A percentile compares a stretch with the other conserved stretches of the same genome.
These are phyloP conservation scores for Carettochelys insculpta DNA, from an alignment of 2,113 vertebrate genomes.

Conservation along the genomic window DNA sequence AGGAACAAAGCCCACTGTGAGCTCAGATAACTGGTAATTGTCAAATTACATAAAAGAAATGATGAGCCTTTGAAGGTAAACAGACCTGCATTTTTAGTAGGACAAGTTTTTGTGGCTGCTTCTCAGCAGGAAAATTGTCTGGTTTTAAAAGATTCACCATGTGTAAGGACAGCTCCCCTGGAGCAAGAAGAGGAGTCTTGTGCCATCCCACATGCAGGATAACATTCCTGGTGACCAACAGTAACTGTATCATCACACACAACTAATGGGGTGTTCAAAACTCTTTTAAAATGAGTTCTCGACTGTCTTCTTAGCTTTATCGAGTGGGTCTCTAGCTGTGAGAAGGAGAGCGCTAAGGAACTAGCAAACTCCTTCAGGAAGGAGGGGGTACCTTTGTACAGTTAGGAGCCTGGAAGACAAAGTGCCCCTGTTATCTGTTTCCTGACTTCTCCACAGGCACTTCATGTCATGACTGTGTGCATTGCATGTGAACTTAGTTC, in stretches of 20 bases:
- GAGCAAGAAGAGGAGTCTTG: neutral
- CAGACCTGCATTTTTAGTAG: neutral
- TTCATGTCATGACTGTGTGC: conserved; percentile 48
- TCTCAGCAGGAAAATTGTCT: neutral
- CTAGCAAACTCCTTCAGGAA: conserved; percentile 21
- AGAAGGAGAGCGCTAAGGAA: conserved; percentile 9
- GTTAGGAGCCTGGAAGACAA: conserved; percentile 41
- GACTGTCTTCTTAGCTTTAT: conserved; percentile 31
- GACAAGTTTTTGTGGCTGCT: neutral
- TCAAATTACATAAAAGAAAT: neutral
- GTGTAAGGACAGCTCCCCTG: neutral
- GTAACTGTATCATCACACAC: neutral
- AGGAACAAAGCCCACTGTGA: conserved; percentile 11
- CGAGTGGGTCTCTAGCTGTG: conserved; percentile 44
- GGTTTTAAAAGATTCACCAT: neutral
- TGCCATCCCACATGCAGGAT: neutral
- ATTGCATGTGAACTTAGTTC: conserved; percentile 33
- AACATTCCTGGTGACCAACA: conserved; percentile 6
- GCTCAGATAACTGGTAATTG: neutral
- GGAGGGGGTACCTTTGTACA: conserved; percentile 48
- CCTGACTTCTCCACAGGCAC: conserved; percentile 23
- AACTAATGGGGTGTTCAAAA: neutral
- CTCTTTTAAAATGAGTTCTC: conserved; percentile 11
- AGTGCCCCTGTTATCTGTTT: conserved; percentile 17
- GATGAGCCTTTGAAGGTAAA: neutral